phyloP scores from a whole-genome alignment of 2,888 invertebrate species.

The Amphimallon solstitiale region DNA sequence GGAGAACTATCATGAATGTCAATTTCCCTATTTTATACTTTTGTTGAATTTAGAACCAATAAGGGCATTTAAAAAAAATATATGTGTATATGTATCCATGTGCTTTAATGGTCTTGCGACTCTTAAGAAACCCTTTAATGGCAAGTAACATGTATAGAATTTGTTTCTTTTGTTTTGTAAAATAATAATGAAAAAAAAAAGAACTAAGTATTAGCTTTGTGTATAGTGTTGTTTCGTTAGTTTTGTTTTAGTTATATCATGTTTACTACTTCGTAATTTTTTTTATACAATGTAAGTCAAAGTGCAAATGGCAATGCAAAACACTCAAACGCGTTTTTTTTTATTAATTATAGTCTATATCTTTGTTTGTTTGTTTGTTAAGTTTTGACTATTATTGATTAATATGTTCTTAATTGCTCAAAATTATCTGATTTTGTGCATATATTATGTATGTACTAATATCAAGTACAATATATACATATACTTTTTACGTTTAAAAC shows the following conservation, averaged over 20 bases:
- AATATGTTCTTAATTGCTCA: not conserved
- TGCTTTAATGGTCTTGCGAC: constrained; percentile 1
- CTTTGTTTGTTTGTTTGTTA: constrained; percentile 12
- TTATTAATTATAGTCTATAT: too few relatives aligned
- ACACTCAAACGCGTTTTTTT: not conserved
- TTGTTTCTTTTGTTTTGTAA: constrained; percentile 60
- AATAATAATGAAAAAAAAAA: constrained; percentile 52
- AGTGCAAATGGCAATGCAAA: constrained; percentile 33
- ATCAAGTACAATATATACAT: constrained; percentile 10
- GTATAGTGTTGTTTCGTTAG: constrained; percentile 16
- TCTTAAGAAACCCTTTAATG: too few relatives aligned
- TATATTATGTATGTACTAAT: too few relatives aligned
- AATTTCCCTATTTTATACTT: too few relatives aligned
- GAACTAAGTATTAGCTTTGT: not conserved
- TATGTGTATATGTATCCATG: too few relatives aligned
- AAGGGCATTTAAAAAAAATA: too few relatives aligned
- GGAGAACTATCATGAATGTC: too few relatives aligned
- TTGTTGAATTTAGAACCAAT: too few relatives aligned
- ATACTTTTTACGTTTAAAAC: constrained; percentile 6
- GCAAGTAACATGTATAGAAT: constrained; percentile 42
- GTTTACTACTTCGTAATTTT: not conserved
- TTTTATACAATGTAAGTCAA: not conserved
- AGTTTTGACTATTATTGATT: constrained; percentile 1
- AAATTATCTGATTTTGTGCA: not conserved
- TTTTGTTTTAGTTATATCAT: constrained; percentile 7